phyloP scores from a whole-genome alignment of 2,113 vertebrate genomes.

The Lichenostomus cassidix region DNA sequence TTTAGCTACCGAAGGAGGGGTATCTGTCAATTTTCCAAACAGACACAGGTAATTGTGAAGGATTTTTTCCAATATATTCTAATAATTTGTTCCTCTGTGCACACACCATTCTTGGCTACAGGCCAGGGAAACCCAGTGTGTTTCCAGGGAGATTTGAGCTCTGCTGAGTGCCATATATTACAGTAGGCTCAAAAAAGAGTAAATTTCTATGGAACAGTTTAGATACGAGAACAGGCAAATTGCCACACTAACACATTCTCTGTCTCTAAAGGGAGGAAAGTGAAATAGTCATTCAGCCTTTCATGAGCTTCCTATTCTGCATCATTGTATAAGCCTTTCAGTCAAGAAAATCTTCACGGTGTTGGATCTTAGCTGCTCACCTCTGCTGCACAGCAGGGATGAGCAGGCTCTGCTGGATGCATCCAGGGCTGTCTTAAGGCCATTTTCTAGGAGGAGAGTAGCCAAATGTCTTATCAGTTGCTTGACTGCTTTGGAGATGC shows the following conservation, averaged over 20 bases:
- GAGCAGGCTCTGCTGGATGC: not conserved
- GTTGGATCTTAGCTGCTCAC: not conserved
- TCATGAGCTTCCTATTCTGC: not conserved
- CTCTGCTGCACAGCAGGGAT: not conserved
- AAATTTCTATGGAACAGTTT: slow-evolving; percentile 37
- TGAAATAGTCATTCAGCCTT: not conserved
- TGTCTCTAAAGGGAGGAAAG: not conserved
- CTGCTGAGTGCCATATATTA: not conserved
- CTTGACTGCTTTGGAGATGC: not conserved
- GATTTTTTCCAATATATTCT: not conserved
- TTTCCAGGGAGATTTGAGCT: slow-evolving; percentile 56
- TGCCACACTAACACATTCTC: not conserved
- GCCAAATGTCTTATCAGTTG: not conserved
- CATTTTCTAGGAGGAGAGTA: not conserved
- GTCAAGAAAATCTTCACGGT: not conserved
- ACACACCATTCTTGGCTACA: not conserved
- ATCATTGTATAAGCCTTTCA: not conserved
- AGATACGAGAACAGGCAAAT: not conserved
- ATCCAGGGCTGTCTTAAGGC: not conserved
- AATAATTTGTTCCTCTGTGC: not conserved
- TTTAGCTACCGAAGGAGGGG: not conserved
- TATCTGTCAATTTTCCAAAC: not conserved
- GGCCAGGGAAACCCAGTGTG: slow-evolving; percentile 13
- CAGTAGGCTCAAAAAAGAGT: not conserved
- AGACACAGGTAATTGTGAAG: not conserved